Evolutionary conservation across 2,888 invertebrate species (phyloP).

Genomic region (Erebia aethiops): DNA sequence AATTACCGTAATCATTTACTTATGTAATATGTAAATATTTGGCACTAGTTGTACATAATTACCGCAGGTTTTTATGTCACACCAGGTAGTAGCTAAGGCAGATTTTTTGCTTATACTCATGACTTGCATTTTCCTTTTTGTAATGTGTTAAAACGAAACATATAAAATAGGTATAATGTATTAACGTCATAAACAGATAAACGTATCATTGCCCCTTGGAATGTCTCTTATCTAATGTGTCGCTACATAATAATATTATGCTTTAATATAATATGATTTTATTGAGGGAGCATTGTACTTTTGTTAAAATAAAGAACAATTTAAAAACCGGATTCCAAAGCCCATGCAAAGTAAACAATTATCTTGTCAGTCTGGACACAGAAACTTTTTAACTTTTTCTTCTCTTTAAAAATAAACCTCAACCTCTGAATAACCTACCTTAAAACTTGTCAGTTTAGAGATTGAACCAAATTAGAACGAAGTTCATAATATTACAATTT

Average conservation of each 20-base stretch:
- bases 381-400: background rate
- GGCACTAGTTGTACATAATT: background rate
- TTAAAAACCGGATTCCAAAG: no score
- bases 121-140: conserved; percentile 1
- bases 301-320: background rate
- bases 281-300: conserved; percentile 3
- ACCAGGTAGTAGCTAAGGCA: background rate
- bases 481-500: background rate
- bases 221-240: background rate
- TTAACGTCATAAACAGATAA: conserved; percentile 11
- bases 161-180: background rate
- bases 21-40: background rate
- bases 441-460: no score
- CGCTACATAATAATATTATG: background rate
- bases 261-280: background rate
- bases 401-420: no score
- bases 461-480: no score
- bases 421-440: no score
- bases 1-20: background rate
- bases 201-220: conserved; percentile 22
- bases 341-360: no score
- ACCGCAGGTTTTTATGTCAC: background rate
- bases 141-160: background rate
- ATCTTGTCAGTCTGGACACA: background rate
- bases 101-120: background rate